Evolutionary conservation across 35 echinoderm and acorn worm species (phyloP), one percentile per base, ranked within the genome.

Genomic region (Acanthaster planci): DNA sequence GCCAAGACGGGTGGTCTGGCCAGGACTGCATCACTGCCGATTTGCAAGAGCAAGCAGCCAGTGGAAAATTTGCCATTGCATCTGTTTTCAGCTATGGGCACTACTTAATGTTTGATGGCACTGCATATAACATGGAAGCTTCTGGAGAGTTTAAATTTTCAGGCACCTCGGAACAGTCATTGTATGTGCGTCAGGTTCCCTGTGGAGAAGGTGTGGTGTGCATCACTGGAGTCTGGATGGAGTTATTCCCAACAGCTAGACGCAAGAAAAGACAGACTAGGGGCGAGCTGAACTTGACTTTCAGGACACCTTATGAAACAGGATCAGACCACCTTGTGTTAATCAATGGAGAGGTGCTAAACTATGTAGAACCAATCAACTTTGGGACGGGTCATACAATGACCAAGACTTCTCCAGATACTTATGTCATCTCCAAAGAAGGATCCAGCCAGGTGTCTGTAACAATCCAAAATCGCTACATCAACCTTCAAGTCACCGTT

Each of bases 81-180:
- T 79, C 85, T 3, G 44, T 97, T 40, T 97, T 85, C 57, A 87
- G 86, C n/a, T 92, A 89, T 86, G 86, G 89, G 18, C 86, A 91
- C 39, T 92, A 85, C 32, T 39, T 91, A 17, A 92, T 83, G 47
- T 97, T 89, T 92, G 89, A 92, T 84, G 93, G 93, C 17, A 60
- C 68, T 0, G 86, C 86, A 51, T 88, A 79, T 76, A 82, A 84
- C 30, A 21, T 97, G 17, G 80, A 97, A 38, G 78, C 76, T 32
- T 76, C 55, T 19, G 93, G 93, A 42, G 93, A 97, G 78, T 97
- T 89, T 77, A 40, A 64, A 7, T 78, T 97, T 27, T 79, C 89
- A 0, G 53, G 80, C 29, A 77, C 72, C 7, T 54, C 64, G 12
- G 79, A 85, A 15, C 40, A 86, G 16, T 36, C 78, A 39, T 72